Evolutionary conservation across 2,113 vertebrate species (phyloP).

Genomic region (Xenotilapia flavipinnis): DNA sequence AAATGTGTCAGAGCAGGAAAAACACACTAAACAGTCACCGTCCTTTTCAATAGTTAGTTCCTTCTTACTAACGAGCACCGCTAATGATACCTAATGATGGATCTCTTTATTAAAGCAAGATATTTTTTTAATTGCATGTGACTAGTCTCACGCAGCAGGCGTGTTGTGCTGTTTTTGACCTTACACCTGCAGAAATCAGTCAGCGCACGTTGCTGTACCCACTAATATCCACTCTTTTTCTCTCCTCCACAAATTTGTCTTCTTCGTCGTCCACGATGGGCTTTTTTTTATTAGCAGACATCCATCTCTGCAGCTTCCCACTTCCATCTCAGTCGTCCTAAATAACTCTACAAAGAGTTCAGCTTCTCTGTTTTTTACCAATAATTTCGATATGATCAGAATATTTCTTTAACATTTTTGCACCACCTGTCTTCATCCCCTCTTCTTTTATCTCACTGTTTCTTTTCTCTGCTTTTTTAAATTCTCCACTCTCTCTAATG

Average conservation of each 20-base stretch:
- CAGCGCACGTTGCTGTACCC: background rate
- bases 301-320: background rate
- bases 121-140: background rate
- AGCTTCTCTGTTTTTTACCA: background rate
- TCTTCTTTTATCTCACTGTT: background rate
- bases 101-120: background rate
- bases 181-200: background rate
- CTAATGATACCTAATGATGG: background rate
- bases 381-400: background rate
- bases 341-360: background rate
- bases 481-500: slow-evolving; percentile 45
- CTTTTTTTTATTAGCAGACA: background rate
- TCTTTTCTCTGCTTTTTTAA: background rate
- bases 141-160: background rate
- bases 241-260: background rate
- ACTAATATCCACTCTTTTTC: background rate
- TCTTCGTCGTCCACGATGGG: background rate
- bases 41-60: background rate
- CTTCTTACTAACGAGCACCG: background rate
- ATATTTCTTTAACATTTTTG: background rate
- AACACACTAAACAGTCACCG: background rate
- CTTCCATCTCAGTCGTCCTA: background rate
- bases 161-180: background rate
- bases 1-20: background rate
- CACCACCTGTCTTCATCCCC: background rate